These are phyloP conservation scores for Syngnathus rostellatus DNA, from an alignment of 2,797 vertebrate species.

Conservation along the genomic window DNA sequence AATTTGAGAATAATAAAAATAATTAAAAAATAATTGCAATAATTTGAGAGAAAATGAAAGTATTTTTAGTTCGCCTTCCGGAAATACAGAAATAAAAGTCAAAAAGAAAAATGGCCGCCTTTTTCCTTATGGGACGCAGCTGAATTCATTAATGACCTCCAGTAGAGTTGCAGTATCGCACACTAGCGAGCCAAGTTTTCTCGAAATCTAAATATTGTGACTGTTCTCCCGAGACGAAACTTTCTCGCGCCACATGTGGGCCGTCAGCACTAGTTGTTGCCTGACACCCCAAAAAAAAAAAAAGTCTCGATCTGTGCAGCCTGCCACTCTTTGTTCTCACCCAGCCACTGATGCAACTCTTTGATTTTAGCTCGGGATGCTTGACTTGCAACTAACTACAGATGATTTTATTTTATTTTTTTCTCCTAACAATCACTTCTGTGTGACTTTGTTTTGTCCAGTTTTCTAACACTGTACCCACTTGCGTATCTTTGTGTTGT, in stretches of 20 bases:
- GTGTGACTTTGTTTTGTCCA: neutral
- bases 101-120: neutral
- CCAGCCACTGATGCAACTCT: conserved; percentile 63
- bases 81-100: too few relatives aligned
- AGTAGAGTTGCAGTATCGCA: conserved; percentile 53
- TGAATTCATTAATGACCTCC: conserved; percentile 45
- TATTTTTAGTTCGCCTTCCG: too few relatives aligned
- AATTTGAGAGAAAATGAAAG: too few relatives aligned
- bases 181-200: conserved; percentile 7
- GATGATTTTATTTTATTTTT: conserved; percentile 17
- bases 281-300: conserved; percentile 16
- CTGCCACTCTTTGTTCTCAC: conserved; percentile 40
- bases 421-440: conserved; percentile 16
- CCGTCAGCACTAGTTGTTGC: conserved; percentile 23
- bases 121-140: conserved; percentile 29
- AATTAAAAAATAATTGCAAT: too few relatives aligned
- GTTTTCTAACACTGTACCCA: neutral
- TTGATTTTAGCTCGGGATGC: conserved; percentile 55
- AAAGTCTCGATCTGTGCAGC: conserved; percentile 36
- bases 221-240: neutral
- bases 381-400: conserved; percentile 41
- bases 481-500: conserved; percentile 5
- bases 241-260: conserved; percentile 11
- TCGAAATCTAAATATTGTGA: conserved; percentile 2
- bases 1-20: too few relatives aligned